phyloP scores from a whole-genome alignment of 1,140 invertebrate species.

The Trichoplusia ni region DNA sequence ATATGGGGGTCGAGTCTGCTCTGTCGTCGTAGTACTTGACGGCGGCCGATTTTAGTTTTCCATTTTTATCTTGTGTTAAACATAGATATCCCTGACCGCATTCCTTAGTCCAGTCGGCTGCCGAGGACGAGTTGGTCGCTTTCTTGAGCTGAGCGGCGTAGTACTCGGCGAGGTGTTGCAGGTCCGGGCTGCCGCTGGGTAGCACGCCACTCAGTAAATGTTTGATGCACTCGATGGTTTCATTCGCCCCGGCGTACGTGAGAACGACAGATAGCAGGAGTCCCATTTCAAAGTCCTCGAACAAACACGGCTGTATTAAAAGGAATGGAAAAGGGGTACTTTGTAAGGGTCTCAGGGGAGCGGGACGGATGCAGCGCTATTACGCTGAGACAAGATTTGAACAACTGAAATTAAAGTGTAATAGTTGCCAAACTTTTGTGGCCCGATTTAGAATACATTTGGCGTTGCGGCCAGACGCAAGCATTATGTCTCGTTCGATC shows the following conservation, averaged over 20 bases:
- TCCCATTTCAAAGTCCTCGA: conserved; percentile 82
- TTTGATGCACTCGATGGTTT: conserved; percentile 83
- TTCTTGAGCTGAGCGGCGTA: conserved; percentile 68
- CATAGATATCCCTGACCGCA: conserved; percentile 74
- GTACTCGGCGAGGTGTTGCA: conserved; percentile 67
- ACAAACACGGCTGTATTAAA: conserved; percentile 45
- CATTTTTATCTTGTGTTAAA: conserved; percentile 69
- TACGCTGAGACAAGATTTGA: conserved; percentile 77
- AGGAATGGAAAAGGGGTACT: conserved; percentile 51
- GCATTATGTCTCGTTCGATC: conserved; percentile 54
- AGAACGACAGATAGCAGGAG: conserved; percentile 86
- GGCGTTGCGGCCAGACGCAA: conserved; percentile 65
- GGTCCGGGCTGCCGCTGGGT: conserved; percentile 64
- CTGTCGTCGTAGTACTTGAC: conserved; percentile 73
- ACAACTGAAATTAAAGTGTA: conserved; percentile 81
- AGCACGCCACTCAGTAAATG: conserved; percentile 80
- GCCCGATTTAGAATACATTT: conserved; percentile 75
- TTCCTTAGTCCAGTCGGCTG: conserved; percentile 61
- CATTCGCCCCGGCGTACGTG: conserved; percentile 87
- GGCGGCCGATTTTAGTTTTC: conserved; percentile 60
- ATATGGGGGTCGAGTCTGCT: conserved; percentile 68
- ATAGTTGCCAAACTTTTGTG: conserved; percentile 78
- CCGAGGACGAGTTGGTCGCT: conserved; percentile 49
- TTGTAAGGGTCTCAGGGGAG: conserved; percentile 51
- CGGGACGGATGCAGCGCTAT: conserved; percentile 69